Evolutionary conservation across 2,797 vertebrate species (phyloP), one percentile per base, ranked within the genome.

Genomic region (Myoxocephalus aenaeus): DNA sequence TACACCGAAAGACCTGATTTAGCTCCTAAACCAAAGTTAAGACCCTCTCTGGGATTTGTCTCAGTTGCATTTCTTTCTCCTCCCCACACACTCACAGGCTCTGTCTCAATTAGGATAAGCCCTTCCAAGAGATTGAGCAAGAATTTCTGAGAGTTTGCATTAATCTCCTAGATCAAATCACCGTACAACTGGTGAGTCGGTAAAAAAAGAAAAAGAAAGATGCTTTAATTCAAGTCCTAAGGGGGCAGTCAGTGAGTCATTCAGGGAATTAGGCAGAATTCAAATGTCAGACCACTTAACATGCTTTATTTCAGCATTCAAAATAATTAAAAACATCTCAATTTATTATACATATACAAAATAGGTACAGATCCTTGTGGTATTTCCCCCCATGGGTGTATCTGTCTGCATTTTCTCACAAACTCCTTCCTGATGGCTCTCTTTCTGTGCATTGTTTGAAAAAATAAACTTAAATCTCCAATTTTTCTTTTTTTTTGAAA

Each of bases 221-320:
- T 77, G 53, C 29, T 73, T 67, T 63, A 22, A 62, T 65, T 74
- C 29, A 62, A 75, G 70, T 66, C 27, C 11, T 65, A 12, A 15
- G 15, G 44, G 72, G 81, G 65, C 62, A 79, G 77, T 73, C 70
- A 88, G 54, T 58, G 57, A 88, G 81, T 86, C 87, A 93, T 75
- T 86, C 85, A 91, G 79, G 86, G 83, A 90, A 91, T 82, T 90
- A 93, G 85, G 73, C 90, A 92, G 86, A 64, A 91, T 93, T 91
- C 91, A 90, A 40, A 88, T 51, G 81, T 95, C 94, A 96, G 96
- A 97, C 96, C 96, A 97, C 97, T 97, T 97, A 97, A 98, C 97
- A 97, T 99, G 97, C 97, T 99, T 98, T 98, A 99, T 98, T 98
- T 96, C 97, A 98, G 96, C 97, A 97, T 97, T 97, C 96, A 97